Conservation (phyloP, 2,888 invertebrate genomes). For the Pherbina coryleti region DNA sequence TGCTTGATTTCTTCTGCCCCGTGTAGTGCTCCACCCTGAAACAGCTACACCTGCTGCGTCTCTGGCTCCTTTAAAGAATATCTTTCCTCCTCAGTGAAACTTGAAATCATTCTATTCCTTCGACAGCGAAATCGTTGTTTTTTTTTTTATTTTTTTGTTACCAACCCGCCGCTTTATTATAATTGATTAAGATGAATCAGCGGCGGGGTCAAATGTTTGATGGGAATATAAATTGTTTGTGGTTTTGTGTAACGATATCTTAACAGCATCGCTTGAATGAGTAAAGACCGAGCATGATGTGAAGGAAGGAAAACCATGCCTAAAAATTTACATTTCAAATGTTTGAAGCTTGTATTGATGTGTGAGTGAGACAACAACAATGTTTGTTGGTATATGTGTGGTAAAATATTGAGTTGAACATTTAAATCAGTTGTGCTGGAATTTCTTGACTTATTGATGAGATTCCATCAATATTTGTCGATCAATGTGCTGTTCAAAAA, state of each 20-base stretch:
- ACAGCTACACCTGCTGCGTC: background rate
- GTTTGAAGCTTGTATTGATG: constrained; percentile 24
- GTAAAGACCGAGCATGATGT: background rate
- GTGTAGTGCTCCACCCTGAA: background rate
- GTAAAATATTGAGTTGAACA: constrained; percentile 10
- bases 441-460: constrained; percentile 56
- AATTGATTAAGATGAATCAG: constrained; percentile 70
- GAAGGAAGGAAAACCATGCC: background rate
- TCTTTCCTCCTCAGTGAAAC: background rate
- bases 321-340: constrained; percentile 27
- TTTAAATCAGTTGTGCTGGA: constrained; percentile 35
- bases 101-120: constrained; percentile 17
- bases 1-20: background rate
- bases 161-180: constrained; percentile 53
- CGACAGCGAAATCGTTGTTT: background rate
- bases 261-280: constrained; percentile 25
- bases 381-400: background rate
- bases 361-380: constrained; percentile 17
- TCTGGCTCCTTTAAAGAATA: background rate
- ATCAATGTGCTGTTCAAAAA: constrained; percentile 21
- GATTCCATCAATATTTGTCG: constrained; percentile 64
- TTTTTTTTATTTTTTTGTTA: background rate
- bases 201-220: constrained; percentile 68
- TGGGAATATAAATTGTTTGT: constrained; percentile 68
- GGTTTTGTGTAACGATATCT: constrained; percentile 57